phyloP scores from a whole-genome alignment of 2,113 vertebrate species.

The Passer domesticus region DNA sequence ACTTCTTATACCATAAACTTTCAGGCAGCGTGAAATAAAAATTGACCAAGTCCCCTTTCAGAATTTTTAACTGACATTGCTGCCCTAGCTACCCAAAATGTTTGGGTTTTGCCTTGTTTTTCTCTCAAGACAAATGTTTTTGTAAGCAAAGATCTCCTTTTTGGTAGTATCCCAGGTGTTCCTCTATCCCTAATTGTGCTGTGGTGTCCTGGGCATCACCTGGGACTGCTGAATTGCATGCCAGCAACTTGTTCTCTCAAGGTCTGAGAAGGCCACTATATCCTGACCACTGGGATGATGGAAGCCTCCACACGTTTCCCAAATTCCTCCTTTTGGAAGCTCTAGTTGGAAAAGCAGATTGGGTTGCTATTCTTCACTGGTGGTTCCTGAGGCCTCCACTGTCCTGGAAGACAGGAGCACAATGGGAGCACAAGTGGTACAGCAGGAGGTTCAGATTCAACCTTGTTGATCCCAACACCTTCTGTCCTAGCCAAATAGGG shows the following conservation, averaged over 20 bases:
- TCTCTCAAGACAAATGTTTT: neutral
- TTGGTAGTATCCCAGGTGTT: neutral
- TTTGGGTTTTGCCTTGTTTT: neutral
- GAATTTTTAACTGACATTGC: neutral
- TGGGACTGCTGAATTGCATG: fast-evolving
- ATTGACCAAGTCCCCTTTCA: neutral
- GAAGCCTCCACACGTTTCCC: neutral
- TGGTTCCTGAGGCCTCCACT: neutral
- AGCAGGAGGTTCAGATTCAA: neutral
- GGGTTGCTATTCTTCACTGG: neutral
- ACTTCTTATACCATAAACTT: neutral
- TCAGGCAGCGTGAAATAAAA: neutral
- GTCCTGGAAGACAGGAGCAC: fast-evolving
- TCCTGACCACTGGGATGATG: neutral
- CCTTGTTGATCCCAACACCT: neutral
- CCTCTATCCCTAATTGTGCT: neutral
- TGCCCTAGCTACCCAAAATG: neutral
- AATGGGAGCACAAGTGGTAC: fast-evolving
- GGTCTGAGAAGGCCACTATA: fast-evolving
- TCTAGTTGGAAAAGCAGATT: neutral
- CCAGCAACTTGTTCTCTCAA: neutral
- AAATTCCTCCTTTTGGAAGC: neutral
- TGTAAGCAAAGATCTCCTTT: neutral
- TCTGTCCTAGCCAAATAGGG: neutral
- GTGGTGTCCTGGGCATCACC: fast-evolving